phyloP scores from a whole-genome alignment of 2,888 invertebrate genomes.

The Synanthedon andrenaeformis region DNA sequence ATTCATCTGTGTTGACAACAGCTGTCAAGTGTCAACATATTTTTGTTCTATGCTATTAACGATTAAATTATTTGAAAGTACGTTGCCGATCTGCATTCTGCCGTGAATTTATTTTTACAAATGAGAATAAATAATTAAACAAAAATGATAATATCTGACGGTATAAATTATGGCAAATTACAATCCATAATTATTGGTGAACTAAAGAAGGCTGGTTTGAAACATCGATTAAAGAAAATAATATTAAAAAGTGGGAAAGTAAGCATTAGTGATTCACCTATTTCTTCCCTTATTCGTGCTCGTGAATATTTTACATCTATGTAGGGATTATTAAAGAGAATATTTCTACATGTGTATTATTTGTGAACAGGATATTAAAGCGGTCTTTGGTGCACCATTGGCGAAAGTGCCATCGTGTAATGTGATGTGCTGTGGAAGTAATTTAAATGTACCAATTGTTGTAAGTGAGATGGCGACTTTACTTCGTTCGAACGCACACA shows the following conservation, averaged over 20 bases:
- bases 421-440: constrained; percentile 76
- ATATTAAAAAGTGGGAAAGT: constrained; percentile 69
- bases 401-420: constrained; percentile 58
- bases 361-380: constrained; percentile 49
- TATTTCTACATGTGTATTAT: constrained; percentile 1
- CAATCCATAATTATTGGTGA: constrained; percentile 73
- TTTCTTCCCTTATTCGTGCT: too few relatives aligned
- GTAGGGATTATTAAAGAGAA: too few relatives aligned
- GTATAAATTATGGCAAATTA: constrained; percentile 59
- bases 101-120: too few relatives aligned
- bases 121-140: neutral
- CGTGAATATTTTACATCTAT: too few relatives aligned
- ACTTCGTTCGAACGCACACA: constrained; percentile 75
- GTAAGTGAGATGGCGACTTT: constrained; percentile 79
- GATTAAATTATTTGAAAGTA: neutral
- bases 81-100: too few relatives aligned
- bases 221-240: constrained; percentile 76
- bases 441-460: constrained; percentile 78
- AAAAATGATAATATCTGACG: constrained; percentile 64
- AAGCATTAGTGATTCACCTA: constrained; percentile 13
- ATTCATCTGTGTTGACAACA: too few relatives aligned
- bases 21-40: too few relatives aligned
- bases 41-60: neutral
- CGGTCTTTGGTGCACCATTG: constrained; percentile 62
- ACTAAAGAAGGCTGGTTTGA: constrained; percentile 77